Conservation (phyloP, 2,888 invertebrate species). For the Platycheirus albimanus region DNA sequence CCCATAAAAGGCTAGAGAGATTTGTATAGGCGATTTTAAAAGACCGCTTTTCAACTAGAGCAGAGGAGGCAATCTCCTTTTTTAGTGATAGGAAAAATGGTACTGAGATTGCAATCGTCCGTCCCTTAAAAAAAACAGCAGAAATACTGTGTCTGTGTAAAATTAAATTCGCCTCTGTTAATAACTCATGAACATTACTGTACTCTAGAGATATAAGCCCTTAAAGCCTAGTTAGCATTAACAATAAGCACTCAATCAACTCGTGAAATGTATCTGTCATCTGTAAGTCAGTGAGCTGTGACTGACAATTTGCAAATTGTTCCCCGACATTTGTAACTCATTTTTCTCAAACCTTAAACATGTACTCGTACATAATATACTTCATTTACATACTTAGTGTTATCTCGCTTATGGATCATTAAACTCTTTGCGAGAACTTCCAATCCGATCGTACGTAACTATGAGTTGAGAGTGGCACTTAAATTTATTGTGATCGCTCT, state of each 20-base stretch:
- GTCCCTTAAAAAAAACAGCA: too few relatives aligned
- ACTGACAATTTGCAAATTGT: constrained; percentile 34
- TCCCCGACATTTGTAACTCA: constrained; percentile 13
- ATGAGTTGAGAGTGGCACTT: background rate
- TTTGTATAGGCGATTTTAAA: too few relatives aligned
- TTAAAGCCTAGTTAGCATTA: constrained; percentile 31
- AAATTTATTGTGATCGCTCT: background rate
- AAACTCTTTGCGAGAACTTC: background rate
- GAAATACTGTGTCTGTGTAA: too few relatives aligned
- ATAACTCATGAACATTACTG: too few relatives aligned
- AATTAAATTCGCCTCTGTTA: too few relatives aligned
- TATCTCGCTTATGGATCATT: background rate
- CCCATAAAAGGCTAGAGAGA: too few relatives aligned
- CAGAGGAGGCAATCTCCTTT: too few relatives aligned
- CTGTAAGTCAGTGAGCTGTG: too few relatives aligned
- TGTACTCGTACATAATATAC: constrained; percentile 4
- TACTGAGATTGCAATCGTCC: too few relatives aligned
- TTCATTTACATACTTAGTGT: constrained; percentile 4
- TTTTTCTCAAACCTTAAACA: constrained; percentile 8
- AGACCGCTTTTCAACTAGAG: too few relatives aligned
- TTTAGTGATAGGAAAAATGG: too few relatives aligned
- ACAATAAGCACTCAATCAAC: constrained; percentile 31
- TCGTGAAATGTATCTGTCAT: constrained; percentile 19
- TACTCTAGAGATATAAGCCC: constrained; percentile 12
- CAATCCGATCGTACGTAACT: background rate